phyloP scores from a whole-genome alignment of 1,140 invertebrate genomes.

The Steinernema feltiae region DNA sequence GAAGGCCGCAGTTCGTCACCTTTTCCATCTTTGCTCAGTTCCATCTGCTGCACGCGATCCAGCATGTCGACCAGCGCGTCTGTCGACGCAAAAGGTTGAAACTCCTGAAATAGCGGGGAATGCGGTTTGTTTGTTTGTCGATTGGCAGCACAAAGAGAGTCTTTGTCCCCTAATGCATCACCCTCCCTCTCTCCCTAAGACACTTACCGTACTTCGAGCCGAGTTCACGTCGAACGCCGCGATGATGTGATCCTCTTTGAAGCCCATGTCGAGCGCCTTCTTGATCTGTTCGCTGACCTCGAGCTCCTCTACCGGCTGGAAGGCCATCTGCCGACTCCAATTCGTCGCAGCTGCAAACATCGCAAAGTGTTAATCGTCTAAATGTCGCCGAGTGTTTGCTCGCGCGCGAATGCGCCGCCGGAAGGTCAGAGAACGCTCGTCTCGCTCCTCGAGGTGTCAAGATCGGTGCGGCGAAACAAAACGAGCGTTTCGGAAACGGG shows the following conservation, averaged over 20 bases:
- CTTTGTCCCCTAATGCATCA: too few species aligned
- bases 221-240: constrained; percentile 3
- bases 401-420: not conserved
- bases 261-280: constrained; percentile 10
- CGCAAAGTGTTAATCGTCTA: not conserved
- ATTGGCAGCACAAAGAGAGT: not conserved
- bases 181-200: too few species aligned
- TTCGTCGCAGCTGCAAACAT: not conserved
- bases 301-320: not conserved
- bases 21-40: not conserved
- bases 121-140: not conserved
- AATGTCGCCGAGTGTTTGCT: not conserved
- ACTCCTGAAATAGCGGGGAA: not conserved
- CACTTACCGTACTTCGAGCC: not conserved
- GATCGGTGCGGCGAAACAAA: not conserved
- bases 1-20: not conserved
- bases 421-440: not conserved
- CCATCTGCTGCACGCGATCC: constrained; percentile 2
- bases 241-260: constrained; percentile 8
- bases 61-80: constrained; percentile 4
- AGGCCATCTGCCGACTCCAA: constrained; percentile 5
- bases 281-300: constrained; percentile 11
- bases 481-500: not conserved
- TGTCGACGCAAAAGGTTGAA: not conserved
- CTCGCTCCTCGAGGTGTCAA: constrained; percentile 6